These are phyloP conservation scores for Eupithecia subfuscata DNA, from an alignment of 2,888 invertebrate genomes.

Conservation along the genomic window DNA sequence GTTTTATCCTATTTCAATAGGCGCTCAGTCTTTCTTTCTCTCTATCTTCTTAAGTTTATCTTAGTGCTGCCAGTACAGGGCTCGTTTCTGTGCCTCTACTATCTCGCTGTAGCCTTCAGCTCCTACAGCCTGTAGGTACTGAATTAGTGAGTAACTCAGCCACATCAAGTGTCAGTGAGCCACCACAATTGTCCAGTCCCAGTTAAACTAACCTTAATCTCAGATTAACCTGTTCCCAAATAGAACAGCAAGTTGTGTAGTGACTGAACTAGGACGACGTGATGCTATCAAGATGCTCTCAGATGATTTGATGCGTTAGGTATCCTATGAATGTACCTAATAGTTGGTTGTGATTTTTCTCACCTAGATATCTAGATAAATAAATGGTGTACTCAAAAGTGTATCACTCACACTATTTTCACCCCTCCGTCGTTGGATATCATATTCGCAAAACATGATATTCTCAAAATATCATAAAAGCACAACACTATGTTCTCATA, in stretches of 20 bases:
- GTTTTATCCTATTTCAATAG: neutral
- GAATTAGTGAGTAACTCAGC: conserved; percentile 22
- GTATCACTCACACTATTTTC: too few species aligned
- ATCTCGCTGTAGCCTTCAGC: neutral
- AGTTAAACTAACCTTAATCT: conserved; percentile 32
- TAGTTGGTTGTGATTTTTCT: too few species aligned
- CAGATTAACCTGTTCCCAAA: conserved; percentile 39
- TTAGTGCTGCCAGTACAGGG: neutral
- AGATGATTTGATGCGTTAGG: neutral
- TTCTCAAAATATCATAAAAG: too few species aligned
- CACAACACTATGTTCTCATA: too few species aligned
- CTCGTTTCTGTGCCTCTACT: neutral
- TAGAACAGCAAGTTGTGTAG: conserved; percentile 22
- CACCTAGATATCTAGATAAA: too few species aligned
- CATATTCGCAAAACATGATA: too few species aligned
- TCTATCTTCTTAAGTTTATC: neutral
- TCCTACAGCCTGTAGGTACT: neutral
- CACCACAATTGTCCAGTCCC: conserved; percentile 28
- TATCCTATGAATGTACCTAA: neutral
- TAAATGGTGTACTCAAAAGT: too few species aligned
- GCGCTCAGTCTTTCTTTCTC: neutral
- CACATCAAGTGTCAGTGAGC: conserved; percentile 34
- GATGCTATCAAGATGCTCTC: conserved; percentile 14
- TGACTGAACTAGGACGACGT: conserved; percentile 6
- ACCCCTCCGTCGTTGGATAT: too few species aligned